Base-by-base conservation (phyloP, 2,888 invertebrate genomes). In the Tipula lateralis region DNA sequence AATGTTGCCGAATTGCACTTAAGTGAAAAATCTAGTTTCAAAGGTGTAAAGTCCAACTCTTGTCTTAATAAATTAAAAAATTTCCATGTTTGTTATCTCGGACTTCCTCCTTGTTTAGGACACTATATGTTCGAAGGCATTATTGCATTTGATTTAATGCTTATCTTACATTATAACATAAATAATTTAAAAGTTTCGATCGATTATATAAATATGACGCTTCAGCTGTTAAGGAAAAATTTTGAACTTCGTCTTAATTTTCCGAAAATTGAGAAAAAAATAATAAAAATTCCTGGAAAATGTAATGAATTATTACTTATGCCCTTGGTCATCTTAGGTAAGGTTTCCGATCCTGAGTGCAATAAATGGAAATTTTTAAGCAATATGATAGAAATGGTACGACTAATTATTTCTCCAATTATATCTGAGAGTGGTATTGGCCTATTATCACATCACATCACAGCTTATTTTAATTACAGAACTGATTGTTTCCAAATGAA, bases 101-200 rank as follows among this genome's bases (percentile, higher is more conserved):
- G 88, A 7, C 85, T 88, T 29, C 87, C 87, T 30, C 87, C 88
- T 13, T 88, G 87, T 84, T 83, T 88, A 19, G 87, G 86, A 0
- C 88, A 88, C 84, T 88, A 88, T 85, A 80, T 88, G 6, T 87
- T 87, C 29, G 87, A 87, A 85, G 87, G 87, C 5, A 84, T 87
- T 82, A 84, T 87, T 2, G 85, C 85, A 66, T 86, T 86, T 84
- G 87, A 87, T 84, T 83, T 88, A 24, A 85, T 85, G 85, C 34
- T 87, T 32, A 84, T 85, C 44, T 83, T 87, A n/a, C 86, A 87
- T 44, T 80, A 86, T 85, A 86, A 87, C 82, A 83, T 86, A 29
- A 24, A 29, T 3, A 19, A 84, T 30, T 82, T 82, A 32, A 83
- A 16, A 12, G 16, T 83, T 2, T n/a, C 81, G n/a, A 1, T 83